These are phyloP conservation scores for Acanthopagrus latus DNA, from an alignment of 2,797 vertebrate genomes.

Conservation along the genomic window DNA sequence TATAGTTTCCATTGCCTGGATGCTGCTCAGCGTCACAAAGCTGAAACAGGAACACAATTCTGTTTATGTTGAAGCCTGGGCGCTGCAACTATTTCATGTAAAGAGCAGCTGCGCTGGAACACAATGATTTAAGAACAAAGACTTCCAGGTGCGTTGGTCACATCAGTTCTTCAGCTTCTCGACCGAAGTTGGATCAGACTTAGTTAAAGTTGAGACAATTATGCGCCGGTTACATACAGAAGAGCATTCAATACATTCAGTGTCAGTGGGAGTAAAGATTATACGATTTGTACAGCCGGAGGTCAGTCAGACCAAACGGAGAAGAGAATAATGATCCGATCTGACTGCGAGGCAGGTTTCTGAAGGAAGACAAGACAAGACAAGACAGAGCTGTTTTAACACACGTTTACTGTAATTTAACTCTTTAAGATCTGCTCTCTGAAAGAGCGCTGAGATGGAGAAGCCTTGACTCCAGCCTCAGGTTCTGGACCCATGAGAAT, in stretches of 20 bases:
- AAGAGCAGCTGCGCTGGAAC: too few species aligned
- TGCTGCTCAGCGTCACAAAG: too few species aligned
- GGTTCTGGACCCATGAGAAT: too few species aligned
- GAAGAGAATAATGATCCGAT: not conserved
- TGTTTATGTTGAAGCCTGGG: too few species aligned
- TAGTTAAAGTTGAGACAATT: constrained; percentile 25
- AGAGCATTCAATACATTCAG: constrained; percentile 13
- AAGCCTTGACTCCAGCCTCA: constrained; percentile 10
- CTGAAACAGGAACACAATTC: too few species aligned
- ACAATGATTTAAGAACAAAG: not conserved
- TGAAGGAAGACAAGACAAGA: not conserved
- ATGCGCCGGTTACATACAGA: constrained; percentile 5
- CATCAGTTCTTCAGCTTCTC: constrained; percentile 4
- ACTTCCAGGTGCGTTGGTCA: not conserved
- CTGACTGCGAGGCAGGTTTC: not conserved
- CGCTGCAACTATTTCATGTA: too few species aligned
- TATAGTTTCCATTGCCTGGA: too few species aligned
- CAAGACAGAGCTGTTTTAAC: not conserved
- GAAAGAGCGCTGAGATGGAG: not conserved
- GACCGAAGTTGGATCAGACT: constrained; percentile 1
- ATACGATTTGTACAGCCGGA: not conserved
- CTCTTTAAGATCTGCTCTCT: not conserved
- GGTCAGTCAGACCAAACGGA: not conserved
- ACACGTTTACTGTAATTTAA: constrained; percentile 1
- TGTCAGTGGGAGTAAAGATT: constrained; percentile 12